Base-by-base conservation (phyloP, 2,113 vertebrate genomes). In the Trogon melanurus region DNA sequence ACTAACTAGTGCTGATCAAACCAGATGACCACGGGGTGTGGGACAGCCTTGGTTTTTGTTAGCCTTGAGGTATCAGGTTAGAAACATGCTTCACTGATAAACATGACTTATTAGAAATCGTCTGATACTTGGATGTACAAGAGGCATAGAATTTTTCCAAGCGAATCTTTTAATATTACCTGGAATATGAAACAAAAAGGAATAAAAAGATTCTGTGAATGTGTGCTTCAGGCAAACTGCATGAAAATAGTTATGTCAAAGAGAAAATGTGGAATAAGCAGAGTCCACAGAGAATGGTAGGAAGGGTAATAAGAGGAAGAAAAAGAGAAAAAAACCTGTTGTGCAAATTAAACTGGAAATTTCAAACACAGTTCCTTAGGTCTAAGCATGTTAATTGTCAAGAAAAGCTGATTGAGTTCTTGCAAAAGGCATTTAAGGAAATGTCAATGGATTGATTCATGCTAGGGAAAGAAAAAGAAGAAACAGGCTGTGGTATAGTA, bases 351-450 rank as follows among this genome's bases (percentile, higher is more conserved):
- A 86, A 48, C 11, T 18, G 21, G 41, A 78, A 11, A 8, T 74
- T 92, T 86, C 32, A 84, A 84, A 29, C 23, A 53, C 11, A 64
- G 9, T 36, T 95, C 48, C 13, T 91, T n/a, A 91, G 38, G 61
- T 67, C 27, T 58, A 79, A 79, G 30, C 13, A 72, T 21, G 34
- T 18, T 89, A 84, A 57, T 88, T 79, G 18, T 67, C 36, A 82
- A 54, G 66, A 41, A 85, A 91, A 88, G 12, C 41, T 62, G 58
- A 87, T 26, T 2, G 19, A 79, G 32, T 74, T 29, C 44, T 78
- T 78, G 12, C 16, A 74, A 85, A 94, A 86, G 8, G 7, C 66
- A 67, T 65, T 74, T 84, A 51, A 93, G 64, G 41, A 90, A 88
- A 78, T 34, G 51, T 76, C 66, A 85, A 41, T 44, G 64, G 38